A percentile compares a stretch with the other conserved stretches of the same genome.
Conservation (phyloP, 2,113 vertebrate genomes). For the Megaceryle maxima region DNA sequence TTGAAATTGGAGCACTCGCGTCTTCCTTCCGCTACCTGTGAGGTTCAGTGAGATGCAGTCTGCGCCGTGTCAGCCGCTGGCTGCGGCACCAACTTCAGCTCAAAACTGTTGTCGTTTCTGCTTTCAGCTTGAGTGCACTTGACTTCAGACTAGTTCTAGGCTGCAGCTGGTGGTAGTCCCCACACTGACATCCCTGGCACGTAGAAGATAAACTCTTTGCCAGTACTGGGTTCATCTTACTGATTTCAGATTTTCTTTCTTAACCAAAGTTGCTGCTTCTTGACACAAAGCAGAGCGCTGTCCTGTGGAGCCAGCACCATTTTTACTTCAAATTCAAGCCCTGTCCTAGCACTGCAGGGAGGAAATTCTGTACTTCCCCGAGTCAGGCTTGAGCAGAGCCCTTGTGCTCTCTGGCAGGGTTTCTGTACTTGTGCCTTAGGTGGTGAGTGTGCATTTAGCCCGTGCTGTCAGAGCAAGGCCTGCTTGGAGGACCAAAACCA, state of each 20-base stretch:
- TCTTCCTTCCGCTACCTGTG: rapidly evolving
- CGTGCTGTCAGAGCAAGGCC: background rate
- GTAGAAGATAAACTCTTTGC: background rate
- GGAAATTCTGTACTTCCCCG: background rate
- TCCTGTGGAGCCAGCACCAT: background rate
- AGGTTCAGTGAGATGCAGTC: no score
- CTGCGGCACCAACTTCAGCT: no score
- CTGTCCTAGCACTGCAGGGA: background rate
- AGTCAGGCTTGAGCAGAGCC: background rate
- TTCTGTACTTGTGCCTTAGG: background rate
- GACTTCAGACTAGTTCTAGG: no score
- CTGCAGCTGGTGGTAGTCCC: no score
- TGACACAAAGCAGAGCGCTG: background rate
- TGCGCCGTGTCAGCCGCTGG: no score
- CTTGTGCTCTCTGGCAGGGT: background rate
- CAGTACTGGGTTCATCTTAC: background rate
- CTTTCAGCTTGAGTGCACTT: background rate
- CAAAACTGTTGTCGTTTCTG: background rate
- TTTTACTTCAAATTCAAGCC: background rate
- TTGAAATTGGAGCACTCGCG: background rate
- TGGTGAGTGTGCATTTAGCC: background rate
- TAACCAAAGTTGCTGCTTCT: background rate
- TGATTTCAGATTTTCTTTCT: background rate
- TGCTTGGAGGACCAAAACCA: background rate
- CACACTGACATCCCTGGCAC: background rate